Base-by-base conservation (phyloP, 2,113 vertebrate species). In the Spheniscus mendiculus region DNA sequence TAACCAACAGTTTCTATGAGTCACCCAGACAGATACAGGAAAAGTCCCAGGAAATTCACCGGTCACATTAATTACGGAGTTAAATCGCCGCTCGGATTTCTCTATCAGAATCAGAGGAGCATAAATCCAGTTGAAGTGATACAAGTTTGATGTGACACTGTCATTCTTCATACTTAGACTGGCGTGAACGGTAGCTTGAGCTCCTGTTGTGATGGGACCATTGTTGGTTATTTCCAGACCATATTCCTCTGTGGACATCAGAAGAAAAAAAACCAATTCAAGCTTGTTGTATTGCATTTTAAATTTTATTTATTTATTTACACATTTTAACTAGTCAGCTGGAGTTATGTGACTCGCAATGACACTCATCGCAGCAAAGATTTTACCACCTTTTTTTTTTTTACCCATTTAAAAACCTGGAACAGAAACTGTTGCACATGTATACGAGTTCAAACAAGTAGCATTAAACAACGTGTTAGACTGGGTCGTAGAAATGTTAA, bases 51-150 rank as follows among this genome's bases (percentile, higher is more conserved):
- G 96, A 72, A 73, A 72, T 12, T 66, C 87, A 58, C 98, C 59
- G 0, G 89, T 94, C 34, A 98, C 82, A 0, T 45, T 94, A 80
- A 98, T 97, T 30, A 86, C 0, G 0, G 98, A 98, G 42, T 45
- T 87, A 20, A 97, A 69, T 6, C 0, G 34, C 58, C 92, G 90
- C 22, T 98, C 97, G 0, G 21, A 97, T 85, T 97, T 98, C 88
- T 96, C 72, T 4, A 81, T 92, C 93, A 98, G 96, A 55, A 97
- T 92, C 67, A 98, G 95, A 4, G 98, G 98, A 21, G 95, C 91
- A 65, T 98, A 97, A 80, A 98, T 82, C 98, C 98, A 98, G 82
- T 97, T 98, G 47, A 98, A 98, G 74, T 82, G 88, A 92, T 96
- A 98, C 11, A 30, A n/a, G 36, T 76, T 81, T 52, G 87, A 15